Percentiles rank a stretch among this genome's conserved stretches.
phyloP scores from a whole-genome alignment of 2,113 vertebrate species.

The Thunnus maccoyii region DNA sequence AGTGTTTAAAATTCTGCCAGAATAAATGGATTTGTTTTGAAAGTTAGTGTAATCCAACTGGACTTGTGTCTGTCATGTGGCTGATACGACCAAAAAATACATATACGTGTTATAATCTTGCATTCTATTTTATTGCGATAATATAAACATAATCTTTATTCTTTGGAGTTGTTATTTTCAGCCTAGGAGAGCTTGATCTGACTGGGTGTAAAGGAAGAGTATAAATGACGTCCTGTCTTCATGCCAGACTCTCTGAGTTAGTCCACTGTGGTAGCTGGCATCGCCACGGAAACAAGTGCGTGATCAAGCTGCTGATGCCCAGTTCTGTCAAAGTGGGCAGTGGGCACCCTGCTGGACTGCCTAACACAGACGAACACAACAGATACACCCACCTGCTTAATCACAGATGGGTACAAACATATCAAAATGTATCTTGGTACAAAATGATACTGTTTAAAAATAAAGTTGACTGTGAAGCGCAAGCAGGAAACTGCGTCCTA shows the following conservation, averaged over 20 bases:
- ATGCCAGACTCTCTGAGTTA: slow-evolving; percentile 64
- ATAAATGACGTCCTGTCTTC: slow-evolving; percentile 58
- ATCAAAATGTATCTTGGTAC: neutral
- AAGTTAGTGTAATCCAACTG: neutral
- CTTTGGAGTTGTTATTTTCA: slow-evolving; percentile 32
- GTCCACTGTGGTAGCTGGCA: slow-evolving; percentile 61
- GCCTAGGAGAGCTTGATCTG: slow-evolving; percentile 19
- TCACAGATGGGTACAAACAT: slow-evolving; percentile 4
- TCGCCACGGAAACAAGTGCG: slow-evolving; percentile 73
- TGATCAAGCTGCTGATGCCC: slow-evolving; percentile 78
- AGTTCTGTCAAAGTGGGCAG: slow-evolving; percentile 57
- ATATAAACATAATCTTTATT: neutral
- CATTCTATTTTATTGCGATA: no score
- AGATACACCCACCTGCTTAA: slow-evolving; percentile 14
- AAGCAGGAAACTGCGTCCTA: neutral
- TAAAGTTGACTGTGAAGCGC: neutral
- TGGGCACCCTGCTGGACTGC: slow-evolving; percentile 46
- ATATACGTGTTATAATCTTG: no score
- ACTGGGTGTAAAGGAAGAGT: slow-evolving; percentile 32
- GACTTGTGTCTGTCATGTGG: neutral
- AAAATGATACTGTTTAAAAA: neutral
- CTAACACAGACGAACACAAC: slow-evolving; percentile 23
- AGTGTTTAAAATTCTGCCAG: neutral
- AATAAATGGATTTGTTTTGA: neutral
- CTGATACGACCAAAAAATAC: neutral